Percentiles rank a stretch among this genome's conserved stretches.
Evolutionary conservation across 2,888 invertebrate species (phyloP).

Genomic region (Smittia sp.): DNA sequence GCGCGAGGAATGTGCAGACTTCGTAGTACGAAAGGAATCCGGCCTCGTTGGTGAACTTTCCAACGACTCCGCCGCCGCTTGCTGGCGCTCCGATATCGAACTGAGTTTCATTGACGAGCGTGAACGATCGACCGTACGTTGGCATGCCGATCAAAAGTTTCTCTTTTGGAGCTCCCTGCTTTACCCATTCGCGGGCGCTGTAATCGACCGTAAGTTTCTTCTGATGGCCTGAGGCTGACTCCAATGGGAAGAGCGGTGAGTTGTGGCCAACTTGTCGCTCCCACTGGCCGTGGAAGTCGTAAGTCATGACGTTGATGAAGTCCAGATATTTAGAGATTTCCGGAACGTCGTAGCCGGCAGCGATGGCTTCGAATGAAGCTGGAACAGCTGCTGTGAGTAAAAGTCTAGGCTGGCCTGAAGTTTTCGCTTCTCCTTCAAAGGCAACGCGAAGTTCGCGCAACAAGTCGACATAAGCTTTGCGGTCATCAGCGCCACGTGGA

Average conservation of each 20-base stretch:
- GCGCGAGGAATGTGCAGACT: conserved; percentile 86
- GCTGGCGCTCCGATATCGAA: conserved; percentile 92
- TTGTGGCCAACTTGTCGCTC: conserved; percentile 91
- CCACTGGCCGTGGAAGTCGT: conserved; percentile 95
- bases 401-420: conserved; percentile 76
- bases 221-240: conserved; percentile 85
- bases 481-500: conserved; percentile 84
- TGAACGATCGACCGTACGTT: conserved; percentile 89
- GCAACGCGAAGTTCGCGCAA: conserved; percentile 81
- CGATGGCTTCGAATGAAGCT: conserved; percentile 89
- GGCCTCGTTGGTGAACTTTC: conserved; percentile 87
- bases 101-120: conserved; percentile 77
- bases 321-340: conserved; percentile 92
- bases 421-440: conserved; percentile 89
- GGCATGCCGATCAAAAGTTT: conserved; percentile 94
- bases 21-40: conserved; percentile 96
- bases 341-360: conserved; percentile 89
- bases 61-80: conserved; percentile 79
- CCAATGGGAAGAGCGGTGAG: conserved; percentile 83
- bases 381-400: conserved; percentile 86
- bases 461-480: conserved; percentile 77
- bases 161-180: conserved; percentile 88
- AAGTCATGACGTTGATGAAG: conserved; percentile 93
- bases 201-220: conserved; percentile 91
- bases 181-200: conserved; percentile 89